phyloP scores from a whole-genome alignment of 2,888 invertebrate species.

The Tachystola acroxantha region DNA sequence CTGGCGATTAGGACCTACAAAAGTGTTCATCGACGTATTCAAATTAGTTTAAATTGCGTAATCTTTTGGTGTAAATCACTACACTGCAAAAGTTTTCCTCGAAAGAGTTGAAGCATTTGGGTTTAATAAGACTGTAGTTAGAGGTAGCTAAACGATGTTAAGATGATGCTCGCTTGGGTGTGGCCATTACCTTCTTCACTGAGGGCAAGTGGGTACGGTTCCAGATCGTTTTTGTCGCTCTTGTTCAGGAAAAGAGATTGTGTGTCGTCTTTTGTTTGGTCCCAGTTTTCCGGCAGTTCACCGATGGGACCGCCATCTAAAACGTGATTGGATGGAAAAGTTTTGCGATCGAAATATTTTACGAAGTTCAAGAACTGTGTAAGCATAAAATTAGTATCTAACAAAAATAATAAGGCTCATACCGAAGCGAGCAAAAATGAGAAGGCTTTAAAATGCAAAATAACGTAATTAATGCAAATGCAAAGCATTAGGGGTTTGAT shows the following conservation, averaged over 20 bases:
- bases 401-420: constrained; percentile 14
- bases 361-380: constrained; percentile 7
- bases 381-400: constrained; percentile 1
- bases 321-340: constrained; percentile 21
- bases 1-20: too few species aligned
- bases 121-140: too few species aligned
- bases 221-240: constrained; percentile 75
- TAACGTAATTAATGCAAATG: too few species aligned
- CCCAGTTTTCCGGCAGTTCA: constrained; percentile 74
- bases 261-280: constrained; percentile 73
- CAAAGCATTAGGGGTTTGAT: too few species aligned
- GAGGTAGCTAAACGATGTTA: too few species aligned
- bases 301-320: constrained; percentile 65
- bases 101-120: too few species aligned
- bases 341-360: constrained; percentile 12
- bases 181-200: constrained; percentile 67
- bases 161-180: constrained; percentile 19
- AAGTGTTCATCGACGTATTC: too few species aligned
- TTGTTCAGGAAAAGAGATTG: constrained; percentile 74
- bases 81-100: too few species aligned
- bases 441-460: too few species aligned
- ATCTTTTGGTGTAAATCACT: too few species aligned
- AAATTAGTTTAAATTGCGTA: too few species aligned
- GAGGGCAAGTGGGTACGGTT: constrained; percentile 71
- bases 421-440: constrained; percentile 21